Evolutionary conservation across 2,113 vertebrate genomes (phyloP), one percentile per base, ranked within the genome.

Genomic region (Cyrtonyx montezumae): DNA sequence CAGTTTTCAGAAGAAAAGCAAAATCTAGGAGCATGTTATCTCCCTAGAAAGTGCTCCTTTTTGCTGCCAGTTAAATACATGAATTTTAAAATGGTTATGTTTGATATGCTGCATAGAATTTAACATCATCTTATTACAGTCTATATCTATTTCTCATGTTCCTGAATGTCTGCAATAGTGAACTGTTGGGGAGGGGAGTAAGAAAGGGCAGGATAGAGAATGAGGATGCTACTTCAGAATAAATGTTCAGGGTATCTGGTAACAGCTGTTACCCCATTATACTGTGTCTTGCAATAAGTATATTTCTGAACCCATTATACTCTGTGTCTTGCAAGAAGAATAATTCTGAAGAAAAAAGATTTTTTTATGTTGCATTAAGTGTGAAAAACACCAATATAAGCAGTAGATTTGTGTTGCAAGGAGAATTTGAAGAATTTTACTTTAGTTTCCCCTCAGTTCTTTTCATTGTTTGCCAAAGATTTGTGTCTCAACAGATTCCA

Each of bases 1-100:
- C 43, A 89, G 32, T 81, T 95, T 79, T 79, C 62, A 88, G 34
- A 79, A 88, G 59, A 68, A 90, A 90, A 94, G 62, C 32, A 77
- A 86, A 83, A 88, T 10, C 63, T 53, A 91, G 56, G 5, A 95
- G 59, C 26, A 71, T 88, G 79, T 65, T 26, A 69, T 22, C 28
- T 84, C 51, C 51, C 32, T 63, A 59, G 49, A 94, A 96, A 88
- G 61, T 36, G 6, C 30, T 80, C 25, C 23, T 70, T 82, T 95
- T 90, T 66, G 5, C 55, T 94, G 55, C 36, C 9, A 91, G 69
- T 82, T 71, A 77, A 62, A 85, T 67, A 61, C 18, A 84, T 56
- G 42, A 62, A 87, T 94, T 94, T 92, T 45, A 78, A 85, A 88
- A 49, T 55, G 1, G 2, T 62, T 91, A 42, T 45, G 6, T 87